Conservation (phyloP, 2,888 invertebrate species). For the Calephelis perditalis region DNA sequence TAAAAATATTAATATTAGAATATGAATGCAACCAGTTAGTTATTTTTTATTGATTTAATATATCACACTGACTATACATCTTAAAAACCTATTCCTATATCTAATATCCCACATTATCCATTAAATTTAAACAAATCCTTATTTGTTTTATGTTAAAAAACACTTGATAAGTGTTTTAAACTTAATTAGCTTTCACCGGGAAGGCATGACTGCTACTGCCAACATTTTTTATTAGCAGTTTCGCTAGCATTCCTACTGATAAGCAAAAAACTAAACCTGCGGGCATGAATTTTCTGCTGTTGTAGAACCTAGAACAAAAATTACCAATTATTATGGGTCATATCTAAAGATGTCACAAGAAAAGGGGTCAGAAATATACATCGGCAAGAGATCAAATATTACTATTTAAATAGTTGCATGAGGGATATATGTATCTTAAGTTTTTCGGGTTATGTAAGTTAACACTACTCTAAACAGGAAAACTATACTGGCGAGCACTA, state of each 20-base stretch:
- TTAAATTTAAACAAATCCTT: not conserved
- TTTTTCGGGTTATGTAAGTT: too few relatives aligned
- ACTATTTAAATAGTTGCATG: too few relatives aligned
- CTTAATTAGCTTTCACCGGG: conserved; percentile 52
- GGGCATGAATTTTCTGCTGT: conserved; percentile 95
- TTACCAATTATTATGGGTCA: not conserved
- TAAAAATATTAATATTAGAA: too few relatives aligned
- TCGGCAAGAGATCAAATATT: too few relatives aligned
- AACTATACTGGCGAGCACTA: too few relatives aligned
- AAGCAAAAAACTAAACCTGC: conserved; percentile 89
- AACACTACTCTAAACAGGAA: too few relatives aligned
- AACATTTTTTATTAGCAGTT: conserved; percentile 71
- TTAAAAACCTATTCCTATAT: too few relatives aligned
- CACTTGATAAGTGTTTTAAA: not conserved
- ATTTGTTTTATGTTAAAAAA: not conserved
- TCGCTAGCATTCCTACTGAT: conserved; percentile 80
- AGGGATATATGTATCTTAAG: too few relatives aligned
- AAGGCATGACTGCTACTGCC: conserved; percentile 38
- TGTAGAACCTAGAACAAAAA: conserved; percentile 78
- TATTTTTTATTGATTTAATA: too few relatives aligned
- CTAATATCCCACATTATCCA: not conserved
- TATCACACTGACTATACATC: too few relatives aligned
- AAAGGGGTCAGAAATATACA: too few relatives aligned
- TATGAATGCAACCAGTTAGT: too few relatives aligned
- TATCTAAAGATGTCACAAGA: not conserved